A percentile compares a stretch with the other conserved stretches of the same genome.
Conservation (phyloP, 2,113 vertebrate species). For the human region DNA sequence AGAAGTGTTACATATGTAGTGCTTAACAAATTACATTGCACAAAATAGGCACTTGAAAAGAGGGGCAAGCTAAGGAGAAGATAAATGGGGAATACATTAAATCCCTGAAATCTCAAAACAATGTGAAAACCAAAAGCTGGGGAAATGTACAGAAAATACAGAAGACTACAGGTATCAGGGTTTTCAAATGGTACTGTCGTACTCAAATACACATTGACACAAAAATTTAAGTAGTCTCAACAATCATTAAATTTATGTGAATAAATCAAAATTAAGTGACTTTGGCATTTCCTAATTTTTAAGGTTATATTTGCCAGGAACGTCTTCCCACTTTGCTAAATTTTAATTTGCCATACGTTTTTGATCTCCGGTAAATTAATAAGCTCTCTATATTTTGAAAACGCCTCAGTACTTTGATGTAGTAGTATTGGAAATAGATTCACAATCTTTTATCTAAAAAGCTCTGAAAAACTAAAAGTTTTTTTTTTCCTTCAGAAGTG, state of each 20-base stretch:
- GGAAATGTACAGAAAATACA: not conserved
- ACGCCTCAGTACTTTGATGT: slow-evolving; percentile 7
- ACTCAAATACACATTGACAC: not conserved
- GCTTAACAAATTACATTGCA: not conserved
- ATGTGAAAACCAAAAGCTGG: not conserved
- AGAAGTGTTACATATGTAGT: not conserved
- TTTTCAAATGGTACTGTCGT: not conserved
- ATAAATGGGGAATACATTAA: not conserved
- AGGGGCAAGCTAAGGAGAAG: not conserved
- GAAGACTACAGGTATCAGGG: not conserved
- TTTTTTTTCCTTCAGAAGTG: not conserved
- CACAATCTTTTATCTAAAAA: not conserved
- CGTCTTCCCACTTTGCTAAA: not conserved
- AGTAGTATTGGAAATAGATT: slow-evolving; percentile 5
- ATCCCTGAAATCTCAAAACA: slow-evolving; percentile 37
- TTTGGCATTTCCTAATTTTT: slow-evolving; percentile 7
- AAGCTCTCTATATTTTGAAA: not conserved
- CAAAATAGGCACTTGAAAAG: not conserved
- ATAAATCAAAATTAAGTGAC: slow-evolving; percentile 21
- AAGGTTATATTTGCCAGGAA: not conserved
- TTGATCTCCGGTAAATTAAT: not conserved
- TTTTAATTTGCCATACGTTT: slow-evolving; percentile 37
- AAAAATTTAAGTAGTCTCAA: not conserved
- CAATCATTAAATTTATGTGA: slow-evolving; percentile 17
- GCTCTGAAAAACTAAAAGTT: not conserved